Evolutionary conservation across 2,797 vertebrate species (phyloP), one percentile per base, ranked within the genome.

Genomic region (Danio jaintianensis): DNA sequence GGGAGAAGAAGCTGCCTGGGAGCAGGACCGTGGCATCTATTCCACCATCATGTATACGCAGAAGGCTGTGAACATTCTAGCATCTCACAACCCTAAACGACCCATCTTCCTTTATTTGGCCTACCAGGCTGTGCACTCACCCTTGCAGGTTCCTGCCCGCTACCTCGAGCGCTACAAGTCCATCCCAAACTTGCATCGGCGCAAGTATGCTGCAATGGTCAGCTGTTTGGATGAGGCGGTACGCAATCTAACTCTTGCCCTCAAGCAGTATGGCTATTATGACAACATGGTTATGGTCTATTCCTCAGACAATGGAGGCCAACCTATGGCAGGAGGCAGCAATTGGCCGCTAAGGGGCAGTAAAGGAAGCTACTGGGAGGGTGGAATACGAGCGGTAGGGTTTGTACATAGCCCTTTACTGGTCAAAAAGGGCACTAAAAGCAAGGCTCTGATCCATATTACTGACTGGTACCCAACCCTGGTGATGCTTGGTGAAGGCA

Each of bases 391-490:
- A 2, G 96, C 96, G 0, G 94, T 99, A 20, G 97, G 98, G 3
- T 99, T 99, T 73, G 97, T 99, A 78, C 98, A 99, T 64, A 99
- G 97, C 79, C 97, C 97, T 0, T 91, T 98, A 58, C 89, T 99
- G 85, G 90, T 93, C 78, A 96, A 94, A 83, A 97, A 95, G 88
- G 96, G 97, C 0, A 94, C 94, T 0, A 93, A 95, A 64, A 98
- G 97, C 84, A 94, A 90, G 79, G 96, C 96, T 77, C 92, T 99
- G 6, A 94, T 99, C 71, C 98, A 99, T 86, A 98, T 99, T 87
- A 98, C 97, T 0, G 97, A 99, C 90, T 98, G 97, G 98, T 99
- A 96, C 86, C 98, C 97, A 42, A 99, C 98, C 4, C 86, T 99
- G 90, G 94, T 99, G 74, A 95, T 95, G 0, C 91, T 99, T 86